Base-by-base conservation (phyloP, 2,113 vertebrate species). In the Lota lota region DNA sequence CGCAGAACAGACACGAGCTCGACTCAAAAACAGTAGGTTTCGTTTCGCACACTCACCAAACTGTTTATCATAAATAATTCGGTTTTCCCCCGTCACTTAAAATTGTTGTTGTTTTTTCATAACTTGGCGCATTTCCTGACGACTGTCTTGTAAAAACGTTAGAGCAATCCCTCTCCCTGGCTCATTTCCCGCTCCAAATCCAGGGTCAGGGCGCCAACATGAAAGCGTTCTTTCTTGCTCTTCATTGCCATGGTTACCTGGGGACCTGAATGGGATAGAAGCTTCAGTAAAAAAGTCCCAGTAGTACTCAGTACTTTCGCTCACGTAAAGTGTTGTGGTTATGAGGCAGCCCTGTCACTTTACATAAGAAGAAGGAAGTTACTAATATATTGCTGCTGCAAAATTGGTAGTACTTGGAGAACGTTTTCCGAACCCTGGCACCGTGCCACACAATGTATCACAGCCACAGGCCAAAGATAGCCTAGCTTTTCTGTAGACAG, bases 11-110 rank as follows among this genome's bases (percentile, higher is more conserved):
- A 88, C 96, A 98, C 73, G 96, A 97, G 81, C 80, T 98, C 91
- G 96, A 98, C 89, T 98, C 96, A 79, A 98, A 98, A 92, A 98
- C 96, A 90, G 96, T 98, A 92, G 95, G 95, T 92, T 53, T n/a
- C 21, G 33, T 18, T 57, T 20, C 47, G 6, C 20, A 22, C 3
- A 18, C 40, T 47, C 12, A 47, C 40, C 40, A 47, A 14, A 11
- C 20, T 67, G 7, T 56, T 66, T 22, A 17, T 58, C 28, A 56
- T 11, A 57, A 3, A 3, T 28, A 28, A 28, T 28, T 60, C 56
- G 28, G 28, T 47, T 47, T 47, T n/a, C 22, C 2, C 47, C 22
- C 20, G 14, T 40, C 56, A 47, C 60, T 64, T 4, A n/a, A 33
- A 28, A 22, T 66, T 21, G 54, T 67, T 82, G 74, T 51, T 73